Base-by-base conservation (phyloP, 2,113 vertebrate species). In the Chionomys nivalis region DNA sequence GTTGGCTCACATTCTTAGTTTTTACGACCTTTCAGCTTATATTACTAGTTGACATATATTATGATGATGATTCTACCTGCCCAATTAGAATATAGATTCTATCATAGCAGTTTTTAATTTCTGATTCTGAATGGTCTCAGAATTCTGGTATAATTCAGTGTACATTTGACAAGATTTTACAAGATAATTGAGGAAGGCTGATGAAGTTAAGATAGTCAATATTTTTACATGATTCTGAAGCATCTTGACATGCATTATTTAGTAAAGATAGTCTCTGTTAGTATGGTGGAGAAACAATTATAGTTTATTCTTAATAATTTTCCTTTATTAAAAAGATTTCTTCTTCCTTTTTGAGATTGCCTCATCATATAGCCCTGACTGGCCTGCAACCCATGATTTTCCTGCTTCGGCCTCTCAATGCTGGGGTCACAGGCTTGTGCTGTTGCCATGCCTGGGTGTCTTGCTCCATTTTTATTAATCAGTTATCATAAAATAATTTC, bases 211-310 rank as follows among this genome's bases (percentile, higher is more conserved):
- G 7, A 58, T 47, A 63, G 63, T 93, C 33, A 92, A 61, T 72
- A 93, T 28, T 63, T 95, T 91, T 65, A 61, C 47, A 21, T 58
- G 70, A 52, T 13, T 94, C 6, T 47, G 92, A 88, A 96, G 44
- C 19, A 73, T 92, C 87, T 89, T 89, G 44, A 61, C 52, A 94
- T 36, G 13, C 36, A n/a, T 95, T 76, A 28, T 92, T 96, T 96
- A n/a, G 72, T 91, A 82, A 73, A 89, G 12, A 72, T 77, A 31
- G 61, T 1, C 31, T 96, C 24, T 94, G 8, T 81, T 66, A 49
- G 72, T 72, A 58, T 90, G 44, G 76, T 94, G 26, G 73, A 93
- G 70, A 90, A 93, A 61, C 70, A 44, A 79, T 66, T 88, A 12
- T 36, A 87, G 13, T 90, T 97, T 79, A 72, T 87, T 95, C 66